Evolutionary conservation across 64 coral and sea anemone genomes (phyloP).

Genomic region (Pocillopora verrucosa): DNA sequence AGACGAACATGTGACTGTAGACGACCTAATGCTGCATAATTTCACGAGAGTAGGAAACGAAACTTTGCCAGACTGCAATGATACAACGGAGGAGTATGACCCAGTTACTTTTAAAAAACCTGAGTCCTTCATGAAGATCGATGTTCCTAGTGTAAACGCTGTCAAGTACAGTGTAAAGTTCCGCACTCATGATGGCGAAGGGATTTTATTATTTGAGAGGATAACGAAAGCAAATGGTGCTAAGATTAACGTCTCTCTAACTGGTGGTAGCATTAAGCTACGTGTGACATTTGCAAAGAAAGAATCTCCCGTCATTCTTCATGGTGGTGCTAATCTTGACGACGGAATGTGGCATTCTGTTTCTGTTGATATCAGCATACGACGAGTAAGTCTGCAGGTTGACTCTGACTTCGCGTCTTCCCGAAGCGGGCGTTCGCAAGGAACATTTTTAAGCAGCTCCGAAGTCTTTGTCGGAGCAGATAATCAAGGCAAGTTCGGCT

Average conservation of each 20-base stretch:
- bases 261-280: conserved; percentile 44
- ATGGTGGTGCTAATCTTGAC: conserved; percentile 25
- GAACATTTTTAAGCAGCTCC: conserved; percentile 52
- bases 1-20: conserved; percentile 24
- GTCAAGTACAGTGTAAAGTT: conserved; percentile 75
- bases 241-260: conserved; percentile 41
- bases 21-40: conserved; percentile 43
- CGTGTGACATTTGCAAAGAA: conserved; percentile 40
- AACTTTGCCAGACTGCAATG: conserved; percentile 42
- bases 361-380: conserved; percentile 44
- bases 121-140: conserved; percentile 55
- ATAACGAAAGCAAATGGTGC: conserved; percentile 32
- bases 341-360: conserved; percentile 83
- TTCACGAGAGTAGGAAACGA: conserved; percentile 30
- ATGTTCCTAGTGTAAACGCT: conserved; percentile 17
- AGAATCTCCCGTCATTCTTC: conserved; percentile 18
- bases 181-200: conserved; percentile 68
- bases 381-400: conserved; percentile 37
- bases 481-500: conserved; percentile 11
- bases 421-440: neutral
- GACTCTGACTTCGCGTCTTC: conserved; percentile 23
- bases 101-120: conserved; percentile 59
- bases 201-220: conserved; percentile 68
- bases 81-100: conserved; percentile 8
- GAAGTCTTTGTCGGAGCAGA: conserved; percentile 51